phyloP scores from a whole-genome alignment of 2,888 invertebrate genomes.

The Macaria notata region DNA sequence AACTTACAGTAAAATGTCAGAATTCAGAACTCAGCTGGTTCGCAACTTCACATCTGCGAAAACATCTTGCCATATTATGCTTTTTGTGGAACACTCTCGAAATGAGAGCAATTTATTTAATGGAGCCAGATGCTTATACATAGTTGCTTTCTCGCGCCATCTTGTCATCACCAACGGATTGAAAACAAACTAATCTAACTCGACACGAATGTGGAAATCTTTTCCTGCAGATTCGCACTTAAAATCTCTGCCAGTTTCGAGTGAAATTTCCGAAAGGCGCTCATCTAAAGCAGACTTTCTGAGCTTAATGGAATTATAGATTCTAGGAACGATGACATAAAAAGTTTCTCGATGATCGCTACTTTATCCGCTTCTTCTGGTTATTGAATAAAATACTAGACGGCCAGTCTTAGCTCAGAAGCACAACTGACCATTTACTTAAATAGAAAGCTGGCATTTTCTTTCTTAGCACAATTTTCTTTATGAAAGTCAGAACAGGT shows the following conservation, averaged over 20 bases:
- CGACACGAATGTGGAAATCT: background rate
- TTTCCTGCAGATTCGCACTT: background rate
- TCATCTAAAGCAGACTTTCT: too few species aligned
- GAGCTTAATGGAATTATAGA: too few species aligned
- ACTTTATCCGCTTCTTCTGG: too few species aligned
- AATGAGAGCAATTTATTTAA: conserved; percentile 70
- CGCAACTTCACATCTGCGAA: conserved; percentile 46
- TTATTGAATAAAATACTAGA: too few species aligned
- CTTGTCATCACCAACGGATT: conserved; percentile 9
- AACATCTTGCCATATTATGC: conserved; percentile 51
- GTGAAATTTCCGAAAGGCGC: background rate
- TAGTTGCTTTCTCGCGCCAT: conserved; percentile 44
- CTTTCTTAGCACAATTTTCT: too few species aligned
- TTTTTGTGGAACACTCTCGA: conserved; percentile 50
- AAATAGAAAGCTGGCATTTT: too few species aligned
- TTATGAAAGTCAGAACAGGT: too few species aligned
- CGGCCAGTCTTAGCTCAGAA: too few species aligned
- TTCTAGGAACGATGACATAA: too few species aligned
- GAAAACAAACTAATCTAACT: conserved; percentile 6
- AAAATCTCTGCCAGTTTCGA: background rate
- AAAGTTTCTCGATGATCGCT: too few species aligned
- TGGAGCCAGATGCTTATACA: conserved; percentile 45
- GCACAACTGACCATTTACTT: too few species aligned
- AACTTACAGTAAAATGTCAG: conserved; percentile 34
- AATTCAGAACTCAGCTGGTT: conserved; percentile 38